A percentile compares a stretch with the other conserved stretches of the same genome.
Evolutionary conservation across 2,888 invertebrate genomes (phyloP).

Genomic region (Leucophora obtusa): DNA sequence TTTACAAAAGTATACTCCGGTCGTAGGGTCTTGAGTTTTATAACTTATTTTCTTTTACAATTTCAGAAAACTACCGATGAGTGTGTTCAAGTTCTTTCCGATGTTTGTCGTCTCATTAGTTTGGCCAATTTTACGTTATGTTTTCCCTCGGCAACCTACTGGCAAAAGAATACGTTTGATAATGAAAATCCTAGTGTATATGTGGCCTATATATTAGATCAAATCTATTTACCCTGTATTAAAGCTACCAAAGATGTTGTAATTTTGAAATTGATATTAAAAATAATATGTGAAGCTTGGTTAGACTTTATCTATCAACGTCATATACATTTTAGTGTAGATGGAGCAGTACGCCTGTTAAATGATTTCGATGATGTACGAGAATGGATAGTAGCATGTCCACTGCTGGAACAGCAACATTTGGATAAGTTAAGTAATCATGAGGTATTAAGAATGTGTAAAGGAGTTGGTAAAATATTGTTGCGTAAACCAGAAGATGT

Average conservation of each 20-base stretch:
- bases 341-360: conserved; percentile 88
- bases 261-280: conserved; percentile 87
- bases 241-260: conserved; percentile 86
- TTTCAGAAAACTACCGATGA: conserved; percentile 85
- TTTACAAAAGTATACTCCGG: no score
- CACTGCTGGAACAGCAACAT: conserved; percentile 80
- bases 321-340: conserved; percentile 88
- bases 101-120: conserved; percentile 87
- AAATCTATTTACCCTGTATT: conserved; percentile 88
- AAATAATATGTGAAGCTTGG: conserved; percentile 92
- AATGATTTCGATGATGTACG: conserved; percentile 90
- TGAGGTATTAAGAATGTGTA: conserved; percentile 83
- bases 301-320: conserved; percentile 90
- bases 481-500: conserved; percentile 90
- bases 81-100: conserved; percentile 85
- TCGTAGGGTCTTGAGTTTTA: no score
- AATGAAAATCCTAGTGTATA: conserved; percentile 81
- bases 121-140: conserved; percentile 90
- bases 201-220: conserved; percentile 86
- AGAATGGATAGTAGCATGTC: conserved; percentile 85
- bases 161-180: conserved; percentile 79
- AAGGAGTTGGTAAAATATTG: conserved; percentile 90
- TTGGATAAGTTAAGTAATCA: conserved; percentile 79
- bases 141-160: conserved; percentile 85
- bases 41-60: not conserved